These are phyloP conservation scores for Entomobrya proxima DNA, from an alignment of 2,888 invertebrate genomes.

Conservation along the genomic window DNA sequence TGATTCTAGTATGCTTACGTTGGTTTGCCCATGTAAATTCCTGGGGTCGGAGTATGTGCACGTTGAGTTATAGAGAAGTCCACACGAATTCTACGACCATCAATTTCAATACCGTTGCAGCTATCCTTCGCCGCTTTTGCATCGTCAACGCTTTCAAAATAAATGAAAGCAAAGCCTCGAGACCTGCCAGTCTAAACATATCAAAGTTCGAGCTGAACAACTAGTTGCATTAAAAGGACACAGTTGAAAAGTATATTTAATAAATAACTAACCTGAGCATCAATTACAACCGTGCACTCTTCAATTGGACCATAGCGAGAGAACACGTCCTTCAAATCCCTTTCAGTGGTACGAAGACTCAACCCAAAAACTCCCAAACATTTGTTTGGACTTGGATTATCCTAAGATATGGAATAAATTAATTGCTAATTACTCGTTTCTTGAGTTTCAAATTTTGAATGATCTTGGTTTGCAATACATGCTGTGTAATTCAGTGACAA, in stretches of 20 bases:
- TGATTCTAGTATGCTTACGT: conserved; percentile 81
- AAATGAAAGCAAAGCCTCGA: conserved; percentile 97
- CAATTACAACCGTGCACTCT: conserved; percentile 76
- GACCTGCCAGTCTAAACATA: conserved; percentile 89
- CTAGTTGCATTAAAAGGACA: neutral
- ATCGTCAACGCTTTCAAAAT: conserved; percentile 91
- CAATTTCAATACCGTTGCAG: conserved; percentile 95
- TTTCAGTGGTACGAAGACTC: conserved; percentile 80
- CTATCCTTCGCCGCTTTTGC: conserved; percentile 95
- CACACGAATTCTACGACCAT: conserved; percentile 93
- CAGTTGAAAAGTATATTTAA: neutral
- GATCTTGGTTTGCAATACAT: neutral
- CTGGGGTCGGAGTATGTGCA: conserved; percentile 97
- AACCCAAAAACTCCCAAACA: conserved; percentile 81
- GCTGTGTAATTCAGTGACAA: neutral
- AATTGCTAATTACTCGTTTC: neutral
- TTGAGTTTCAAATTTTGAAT: neutral
- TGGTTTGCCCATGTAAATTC: conserved; percentile 97
- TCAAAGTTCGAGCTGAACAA: neutral
- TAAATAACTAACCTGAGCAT: conserved; percentile 72
- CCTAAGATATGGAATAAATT: conserved; percentile 75
- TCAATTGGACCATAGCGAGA: conserved; percentile 80
- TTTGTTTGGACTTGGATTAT: conserved; percentile 79
- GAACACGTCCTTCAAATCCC: conserved; percentile 80
- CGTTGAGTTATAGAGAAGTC: conserved; percentile 97